Percentiles rank a stretch among this genome's conserved stretches.
These are phyloP conservation scores for Polyploca ridens DNA, from an alignment of 2,888 invertebrate species.

Conservation along the genomic window DNA sequence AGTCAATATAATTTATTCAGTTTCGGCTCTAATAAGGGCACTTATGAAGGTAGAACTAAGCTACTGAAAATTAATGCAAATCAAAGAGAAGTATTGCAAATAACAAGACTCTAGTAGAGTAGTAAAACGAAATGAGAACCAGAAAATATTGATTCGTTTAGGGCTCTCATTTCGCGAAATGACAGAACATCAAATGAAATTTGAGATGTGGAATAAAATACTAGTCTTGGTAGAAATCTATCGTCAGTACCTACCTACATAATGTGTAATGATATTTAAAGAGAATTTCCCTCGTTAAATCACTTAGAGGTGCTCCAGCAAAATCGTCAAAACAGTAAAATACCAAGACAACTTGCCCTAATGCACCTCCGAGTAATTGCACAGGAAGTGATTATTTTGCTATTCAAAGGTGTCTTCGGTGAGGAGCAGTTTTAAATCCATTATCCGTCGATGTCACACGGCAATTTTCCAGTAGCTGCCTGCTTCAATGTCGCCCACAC, in stretches of 20 bases:
- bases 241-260: background rate
- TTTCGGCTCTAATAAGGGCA: too few species aligned
- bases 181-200: too few species aligned
- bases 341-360: constrained; percentile 52
- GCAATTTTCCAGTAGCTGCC: constrained; percentile 80
- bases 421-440: constrained; percentile 79
- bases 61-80: too few species aligned
- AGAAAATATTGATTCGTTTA: too few species aligned
- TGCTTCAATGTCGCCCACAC: constrained; percentile 69
- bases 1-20: too few species aligned
- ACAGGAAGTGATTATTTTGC: constrained; percentile 79
- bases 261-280: background rate
- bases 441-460: constrained; percentile 78
- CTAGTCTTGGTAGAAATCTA: too few species aligned
- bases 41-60: too few species aligned
- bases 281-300: background rate
- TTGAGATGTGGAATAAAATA: too few species aligned
- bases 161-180: too few species aligned
- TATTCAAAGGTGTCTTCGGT: constrained; percentile 68
- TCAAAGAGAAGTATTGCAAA: too few species aligned
- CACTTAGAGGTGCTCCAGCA: constrained; percentile 4
- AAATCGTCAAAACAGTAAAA: constrained; percentile 44
- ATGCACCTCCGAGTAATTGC: constrained; percentile 54
- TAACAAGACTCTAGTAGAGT: too few species aligned
- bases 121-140: too few species aligned